phyloP scores from a whole-genome alignment of 2,113 vertebrate genomes.

The Lophotis ruficrista region DNA sequence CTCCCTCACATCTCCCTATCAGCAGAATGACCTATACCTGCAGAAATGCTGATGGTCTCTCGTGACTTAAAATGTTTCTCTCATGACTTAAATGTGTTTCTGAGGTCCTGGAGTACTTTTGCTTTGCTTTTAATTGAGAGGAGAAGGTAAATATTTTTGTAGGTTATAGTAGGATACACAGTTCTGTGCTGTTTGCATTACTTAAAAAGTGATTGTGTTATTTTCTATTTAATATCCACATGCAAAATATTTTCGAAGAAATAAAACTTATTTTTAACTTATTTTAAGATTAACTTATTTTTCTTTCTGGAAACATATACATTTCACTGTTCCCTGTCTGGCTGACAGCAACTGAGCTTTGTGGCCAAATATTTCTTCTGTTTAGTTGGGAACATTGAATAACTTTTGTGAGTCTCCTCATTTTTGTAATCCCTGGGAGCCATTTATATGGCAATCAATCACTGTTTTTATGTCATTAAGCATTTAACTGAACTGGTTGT shows the following conservation, averaged over 20 bases:
- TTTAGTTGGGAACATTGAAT: neutral
- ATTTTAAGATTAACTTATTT: neutral
- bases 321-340: neutral
- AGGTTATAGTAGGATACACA: neutral
- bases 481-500: slow-evolving; percentile 53
- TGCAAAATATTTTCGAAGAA: neutral
- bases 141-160: neutral
- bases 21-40: neutral
- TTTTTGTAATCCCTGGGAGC: slow-evolving; percentile 47
- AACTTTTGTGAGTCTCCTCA: neutral
- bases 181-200: neutral
- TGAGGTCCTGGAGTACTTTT: neutral
- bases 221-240: neutral
- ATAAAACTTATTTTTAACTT: neutral
- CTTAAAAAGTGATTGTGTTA: neutral
- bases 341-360: neutral
- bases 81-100: neutral
- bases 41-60: neutral
- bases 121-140: neutral
- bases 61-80: neutral
- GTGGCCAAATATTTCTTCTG: neutral
- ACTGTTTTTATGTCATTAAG: slow-evolving; percentile 55
- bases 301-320: neutral
- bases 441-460: slow-evolving; percentile 60
- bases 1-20: neutral